Evolutionary conservation across 2,888 invertebrate species (phyloP).

Genomic region (Drosophila subquinaria): DNA sequence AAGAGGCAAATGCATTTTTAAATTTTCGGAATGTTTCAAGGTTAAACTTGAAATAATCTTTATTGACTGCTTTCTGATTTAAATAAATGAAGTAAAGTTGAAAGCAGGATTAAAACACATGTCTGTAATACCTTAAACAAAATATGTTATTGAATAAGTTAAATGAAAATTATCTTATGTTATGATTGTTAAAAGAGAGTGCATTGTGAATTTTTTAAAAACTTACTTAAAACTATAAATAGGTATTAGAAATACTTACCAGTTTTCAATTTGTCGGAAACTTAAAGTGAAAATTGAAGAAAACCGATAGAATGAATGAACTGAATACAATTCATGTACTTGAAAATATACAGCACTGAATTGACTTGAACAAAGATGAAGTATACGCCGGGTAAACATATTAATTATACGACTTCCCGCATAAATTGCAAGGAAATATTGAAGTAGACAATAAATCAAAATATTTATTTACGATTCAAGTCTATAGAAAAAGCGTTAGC

Average conservation of each 20-base stretch:
- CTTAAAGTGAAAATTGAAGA: background rate
- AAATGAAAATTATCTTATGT: too few relatives aligned
- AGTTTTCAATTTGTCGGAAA: background rate
- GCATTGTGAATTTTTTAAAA: too few relatives aligned
- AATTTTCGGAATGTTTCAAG: background rate
- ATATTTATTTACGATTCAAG: slow-evolving; percentile 68
- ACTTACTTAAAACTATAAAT: too few relatives aligned
- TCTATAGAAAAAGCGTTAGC: slow-evolving; percentile 59
- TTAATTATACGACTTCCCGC: slow-evolving; percentile 61
- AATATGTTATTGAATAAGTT: too few relatives aligned
- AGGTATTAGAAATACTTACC: background rate
- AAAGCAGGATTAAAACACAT: background rate
- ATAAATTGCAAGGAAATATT: slow-evolving; percentile 58
- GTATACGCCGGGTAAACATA: slow-evolving; percentile 58
- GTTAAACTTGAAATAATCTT: background rate
- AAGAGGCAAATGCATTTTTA: slow-evolving; percentile 46
- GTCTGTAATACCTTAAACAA: too few relatives aligned
- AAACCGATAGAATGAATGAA: background rate
- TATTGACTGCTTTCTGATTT: background rate
- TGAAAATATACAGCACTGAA: background rate
- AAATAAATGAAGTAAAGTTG: background rate
- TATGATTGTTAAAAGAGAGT: too few relatives aligned
- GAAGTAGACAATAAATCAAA: slow-evolving; percentile 69
- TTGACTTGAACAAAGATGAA: slow-evolving; percentile 19
- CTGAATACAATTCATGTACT: background rate